A percentile compares a stretch with the other conserved stretches of the same genome.
Evolutionary conservation across 2,888 invertebrate species (phyloP).

Genomic region (Anthrax anthrax): DNA sequence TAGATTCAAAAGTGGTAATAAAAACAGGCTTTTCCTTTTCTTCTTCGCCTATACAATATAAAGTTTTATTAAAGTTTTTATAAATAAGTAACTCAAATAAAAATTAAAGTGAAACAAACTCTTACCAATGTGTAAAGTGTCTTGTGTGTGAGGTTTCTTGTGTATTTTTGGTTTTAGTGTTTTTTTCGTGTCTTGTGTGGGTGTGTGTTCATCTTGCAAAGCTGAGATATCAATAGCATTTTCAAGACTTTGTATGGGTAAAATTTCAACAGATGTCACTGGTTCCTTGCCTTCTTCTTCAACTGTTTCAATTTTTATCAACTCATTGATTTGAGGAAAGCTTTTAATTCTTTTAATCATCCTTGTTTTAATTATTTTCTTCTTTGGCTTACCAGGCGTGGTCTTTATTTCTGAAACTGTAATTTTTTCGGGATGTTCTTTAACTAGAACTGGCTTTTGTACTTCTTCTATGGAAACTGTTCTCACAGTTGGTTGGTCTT

Average conservation of each 20-base stretch:
- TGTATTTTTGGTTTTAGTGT: constrained; percentile 21
- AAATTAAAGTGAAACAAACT: constrained; percentile 4
- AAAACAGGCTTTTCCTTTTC: constrained; percentile 29
- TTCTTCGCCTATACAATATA: constrained; percentile 16
- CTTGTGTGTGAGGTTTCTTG: constrained; percentile 16
- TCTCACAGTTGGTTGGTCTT: constrained; percentile 32
- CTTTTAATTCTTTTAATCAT: constrained; percentile 31
- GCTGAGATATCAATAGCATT: constrained; percentile 8
- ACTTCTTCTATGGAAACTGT: constrained; percentile 24
- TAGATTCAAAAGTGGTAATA: constrained; percentile 33
- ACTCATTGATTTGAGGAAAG: constrained; percentile 21
- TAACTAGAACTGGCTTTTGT: constrained; percentile 24
- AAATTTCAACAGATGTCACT: constrained; percentile 21
- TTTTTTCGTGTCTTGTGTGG: constrained; percentile 14
- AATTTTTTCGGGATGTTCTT: constrained; percentile 24
- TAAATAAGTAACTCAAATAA: neutral
- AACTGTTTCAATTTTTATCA: constrained; percentile 20
- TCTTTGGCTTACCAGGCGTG: constrained; percentile 21
- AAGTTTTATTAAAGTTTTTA: constrained; percentile 2
- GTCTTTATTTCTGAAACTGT: constrained; percentile 20
- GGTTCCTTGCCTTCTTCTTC: constrained; percentile 17
- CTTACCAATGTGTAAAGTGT: constrained; percentile 23
- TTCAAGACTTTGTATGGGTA: constrained; percentile 12
- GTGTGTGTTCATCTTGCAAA: constrained; percentile 6
- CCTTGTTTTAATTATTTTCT: constrained; percentile 30